Evolutionary conservation across 2,888 invertebrate species (phyloP), one percentile per base, ranked within the genome.

Genomic region (Cerastoderma edule): DNA sequence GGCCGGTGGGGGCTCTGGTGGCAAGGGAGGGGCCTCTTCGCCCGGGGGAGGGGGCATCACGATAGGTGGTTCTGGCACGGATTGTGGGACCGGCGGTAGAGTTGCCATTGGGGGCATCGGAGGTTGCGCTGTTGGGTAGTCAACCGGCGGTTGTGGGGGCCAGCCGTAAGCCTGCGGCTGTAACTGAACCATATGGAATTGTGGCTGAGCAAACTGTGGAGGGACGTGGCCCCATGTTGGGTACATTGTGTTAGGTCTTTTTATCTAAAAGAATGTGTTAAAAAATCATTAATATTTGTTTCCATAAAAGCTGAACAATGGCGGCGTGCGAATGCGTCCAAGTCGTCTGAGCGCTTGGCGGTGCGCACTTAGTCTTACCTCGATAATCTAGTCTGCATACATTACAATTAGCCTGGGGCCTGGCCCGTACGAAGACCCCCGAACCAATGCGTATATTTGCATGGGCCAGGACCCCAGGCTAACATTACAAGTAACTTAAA

Each of bases 11-110:
- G 91, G 91, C 13, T 90, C 90, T 48, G 89, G 87, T 6, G 91
- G 91, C 32, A 91, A 79, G 5, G 91, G 91, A 4, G 91, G 91
- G 60, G 88, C 88, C 35, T 87, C 88, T 44, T 89, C 89, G n/a
- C 83, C 78, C 16, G 88, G 88, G 22, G 86, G 88, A 64, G 89
- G 90, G 5, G 89, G 87, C 5, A 87, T 85, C 16, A 77, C 67
- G 19, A 50, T 85, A 5, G 1, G 8, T n/a, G 60, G 33, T 1
- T 22, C 22, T 4, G 33, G 27, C 22, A 13, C 13, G 2, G 60
- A 32, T 13, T 89, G 89, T 30, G 88, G 85, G 6, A 87, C 39
- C n/a, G 60, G 60, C 22, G 60, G 60, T 22, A 60, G 28, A 24
- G 60, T 19, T 39, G 57, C 67, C 73, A 75, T 72, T 16, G 69